phyloP scores from a whole-genome alignment of 2,113 vertebrate species.

The Corythoichthys haematopterus region DNA sequence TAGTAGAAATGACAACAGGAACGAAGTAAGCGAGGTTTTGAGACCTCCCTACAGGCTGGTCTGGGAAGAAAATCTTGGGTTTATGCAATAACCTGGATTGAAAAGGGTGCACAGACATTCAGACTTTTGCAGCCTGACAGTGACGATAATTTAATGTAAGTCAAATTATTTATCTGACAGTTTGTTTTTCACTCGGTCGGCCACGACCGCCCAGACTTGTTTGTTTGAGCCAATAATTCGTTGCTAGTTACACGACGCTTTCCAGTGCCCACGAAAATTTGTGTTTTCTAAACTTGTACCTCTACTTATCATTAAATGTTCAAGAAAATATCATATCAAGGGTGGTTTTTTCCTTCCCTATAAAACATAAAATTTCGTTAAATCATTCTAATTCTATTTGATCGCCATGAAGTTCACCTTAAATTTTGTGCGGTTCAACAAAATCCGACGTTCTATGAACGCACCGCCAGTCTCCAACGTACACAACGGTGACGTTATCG shows the following conservation, averaged over 20 bases:
- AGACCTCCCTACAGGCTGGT: too few relatives aligned
- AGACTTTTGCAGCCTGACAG: not conserved
- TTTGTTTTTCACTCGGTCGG: not conserved
- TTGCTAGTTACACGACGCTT: conserved; percentile 21
- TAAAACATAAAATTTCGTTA: not conserved
- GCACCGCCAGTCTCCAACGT: conserved; percentile 46
- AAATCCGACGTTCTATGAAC: conserved; percentile 18
- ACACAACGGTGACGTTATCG: conserved; percentile 59
- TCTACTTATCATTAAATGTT: not conserved
- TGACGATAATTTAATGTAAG: too few relatives aligned
- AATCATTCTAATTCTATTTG: fast-evolving
- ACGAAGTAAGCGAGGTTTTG: too few relatives aligned
- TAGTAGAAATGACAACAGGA: too few relatives aligned
- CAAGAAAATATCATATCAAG: not conserved
- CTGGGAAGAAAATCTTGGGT: too few relatives aligned
- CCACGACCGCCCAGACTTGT: conserved; percentile 11
- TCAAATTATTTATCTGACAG: not conserved
- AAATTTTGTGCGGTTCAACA: fast-evolving
- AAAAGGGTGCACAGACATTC: not conserved
- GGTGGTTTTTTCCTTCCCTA: not conserved
- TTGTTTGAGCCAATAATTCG: conserved; percentile 57
- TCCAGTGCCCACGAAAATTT: not conserved
- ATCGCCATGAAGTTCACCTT: not conserved
- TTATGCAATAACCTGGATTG: too few relatives aligned
- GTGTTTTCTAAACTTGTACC: fast-evolving